Evolutionary conservation across 2,888 invertebrate species (phyloP), one percentile per base, ranked within the genome.

Genomic region (Luperina testacea): DNA sequence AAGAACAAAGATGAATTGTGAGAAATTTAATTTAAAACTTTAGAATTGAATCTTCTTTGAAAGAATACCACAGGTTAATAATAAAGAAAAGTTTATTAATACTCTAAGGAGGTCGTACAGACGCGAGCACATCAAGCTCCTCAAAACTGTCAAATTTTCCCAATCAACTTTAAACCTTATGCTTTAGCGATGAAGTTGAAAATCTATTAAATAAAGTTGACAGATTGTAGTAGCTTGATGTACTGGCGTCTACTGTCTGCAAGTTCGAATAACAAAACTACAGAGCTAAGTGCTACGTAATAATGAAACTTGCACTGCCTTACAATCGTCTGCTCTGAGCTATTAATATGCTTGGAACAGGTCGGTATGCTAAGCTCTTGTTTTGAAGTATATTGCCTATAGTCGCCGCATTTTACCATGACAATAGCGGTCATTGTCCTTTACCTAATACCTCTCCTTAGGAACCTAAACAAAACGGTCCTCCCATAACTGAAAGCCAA

Each of bases 71-170:
- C 83, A 71, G 70, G 70, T 79, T 84, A 79, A 86, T 82, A 72
- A 84, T 73, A 83, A 53, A 83, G 79, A 68, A 86, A 84, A 84
- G 79, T 86, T 84, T 70, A 57, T 72, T 75, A 83, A 79, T 83
- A 63, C 75, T 73, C 70, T 6, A 70, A 67, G 75, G 83, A 78
- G 77, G 67, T 72, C 71, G 53, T 70, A 38, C 38, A 38, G 38
- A 38, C 38, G 38, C 6, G 6, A 38, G 38, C 38, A 38, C 38
- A 38, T 6, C 38, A 38, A 38, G 38, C 38, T 38, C 5, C 38
- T 6, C 38, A 6, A 38, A 38, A 38, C 38, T 38, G 6, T 38
- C 5, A 38, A 38, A 38, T 4, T 38, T 38, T 38, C 38, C 6
- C 38, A 38, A 38, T 38, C 5, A 38, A 38, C 38, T 38, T 38